These are phyloP conservation scores for Trichacis sp. DNA, from an alignment of 2,888 invertebrate genomes.

Conservation along the genomic window DNA sequence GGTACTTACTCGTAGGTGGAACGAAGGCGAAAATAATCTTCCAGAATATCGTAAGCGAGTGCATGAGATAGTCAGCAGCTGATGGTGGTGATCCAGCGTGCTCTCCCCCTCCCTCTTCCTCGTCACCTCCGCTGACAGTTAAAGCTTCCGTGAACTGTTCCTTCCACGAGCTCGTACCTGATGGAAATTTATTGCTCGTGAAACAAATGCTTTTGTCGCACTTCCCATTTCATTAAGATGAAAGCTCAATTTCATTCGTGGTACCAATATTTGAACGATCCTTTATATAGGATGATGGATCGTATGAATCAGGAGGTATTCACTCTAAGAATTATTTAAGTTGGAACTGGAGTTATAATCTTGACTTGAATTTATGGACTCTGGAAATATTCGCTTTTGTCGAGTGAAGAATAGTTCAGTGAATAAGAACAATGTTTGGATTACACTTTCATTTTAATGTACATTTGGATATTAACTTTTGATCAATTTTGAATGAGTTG, in stretches of 20 bases:
- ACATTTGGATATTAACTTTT: too few relatives aligned
- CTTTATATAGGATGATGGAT: too few relatives aligned
- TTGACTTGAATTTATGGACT: too few relatives aligned
- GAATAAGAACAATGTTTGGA: too few relatives aligned
- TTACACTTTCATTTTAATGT: too few relatives aligned
- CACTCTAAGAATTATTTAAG: too few relatives aligned
- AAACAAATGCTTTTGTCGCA: not conserved
- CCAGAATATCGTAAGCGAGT: conserved; percentile 97
- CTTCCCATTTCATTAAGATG: not conserved
- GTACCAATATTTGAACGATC: not conserved
- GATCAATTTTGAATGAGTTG: too few relatives aligned
- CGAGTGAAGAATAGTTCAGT: too few relatives aligned
- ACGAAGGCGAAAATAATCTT: conserved; percentile 97
- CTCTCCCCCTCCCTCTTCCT: conserved; percentile 71
- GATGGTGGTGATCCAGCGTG: conserved; percentile 74
- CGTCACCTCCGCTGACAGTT: conserved; percentile 89
- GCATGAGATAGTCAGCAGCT: conserved; percentile 93
- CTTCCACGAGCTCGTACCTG: conserved; percentile 96
- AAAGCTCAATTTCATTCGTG: not conserved
- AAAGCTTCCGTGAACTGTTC: conserved; percentile 98
- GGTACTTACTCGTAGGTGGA: conserved; percentile 90
- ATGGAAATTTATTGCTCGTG: conserved; percentile 6
- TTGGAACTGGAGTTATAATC: too few relatives aligned
- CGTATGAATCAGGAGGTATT: too few relatives aligned
- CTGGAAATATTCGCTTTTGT: too few relatives aligned